Conservation (phyloP, 2,888 invertebrate genomes). For the Apotomis betuletana region DNA sequence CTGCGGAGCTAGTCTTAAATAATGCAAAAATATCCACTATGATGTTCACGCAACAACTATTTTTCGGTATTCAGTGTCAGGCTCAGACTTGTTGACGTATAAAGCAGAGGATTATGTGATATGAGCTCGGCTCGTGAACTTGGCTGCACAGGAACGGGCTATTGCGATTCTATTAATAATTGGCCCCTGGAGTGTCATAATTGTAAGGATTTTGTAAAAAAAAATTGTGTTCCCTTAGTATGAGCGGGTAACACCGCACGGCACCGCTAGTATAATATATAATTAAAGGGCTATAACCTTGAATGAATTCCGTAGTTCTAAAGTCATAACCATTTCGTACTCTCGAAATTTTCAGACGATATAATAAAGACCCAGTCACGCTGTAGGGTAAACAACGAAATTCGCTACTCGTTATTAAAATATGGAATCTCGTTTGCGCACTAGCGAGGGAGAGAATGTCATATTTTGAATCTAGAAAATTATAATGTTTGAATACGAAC, state of each 20-base stretch:
- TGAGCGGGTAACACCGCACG: no score
- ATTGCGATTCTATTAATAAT: not conserved
- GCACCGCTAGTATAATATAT: no score
- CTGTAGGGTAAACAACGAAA: slow-evolving; percentile 1
- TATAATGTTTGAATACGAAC: no score
- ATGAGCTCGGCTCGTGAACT: not conserved
- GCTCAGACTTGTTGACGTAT: slow-evolving; percentile 3
- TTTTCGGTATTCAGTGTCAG: not conserved
- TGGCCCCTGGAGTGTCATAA: no score
- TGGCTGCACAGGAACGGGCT: not conserved
- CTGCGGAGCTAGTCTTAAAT: no score
- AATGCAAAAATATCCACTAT: no score
- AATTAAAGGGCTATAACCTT: no score
- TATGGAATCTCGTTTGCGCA: not conserved
- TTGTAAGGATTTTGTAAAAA: no score
- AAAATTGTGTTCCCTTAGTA: no score
- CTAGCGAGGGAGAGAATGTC: not conserved
- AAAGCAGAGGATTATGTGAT: slow-evolving; percentile 11
- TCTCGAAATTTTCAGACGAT: slow-evolving; percentile 2
- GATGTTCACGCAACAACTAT: not conserved
- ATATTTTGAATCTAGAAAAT: not conserved
- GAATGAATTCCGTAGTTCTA: not conserved
- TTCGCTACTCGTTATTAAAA: not conserved
- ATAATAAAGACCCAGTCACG: slow-evolving; percentile 10
- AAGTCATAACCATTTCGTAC: not conserved